Percentiles rank a stretch among this genome's conserved stretches.
Evolutionary conservation across 2,797 vertebrate species (phyloP).

Genomic region (Sebastes kiyomatsui): DNA sequence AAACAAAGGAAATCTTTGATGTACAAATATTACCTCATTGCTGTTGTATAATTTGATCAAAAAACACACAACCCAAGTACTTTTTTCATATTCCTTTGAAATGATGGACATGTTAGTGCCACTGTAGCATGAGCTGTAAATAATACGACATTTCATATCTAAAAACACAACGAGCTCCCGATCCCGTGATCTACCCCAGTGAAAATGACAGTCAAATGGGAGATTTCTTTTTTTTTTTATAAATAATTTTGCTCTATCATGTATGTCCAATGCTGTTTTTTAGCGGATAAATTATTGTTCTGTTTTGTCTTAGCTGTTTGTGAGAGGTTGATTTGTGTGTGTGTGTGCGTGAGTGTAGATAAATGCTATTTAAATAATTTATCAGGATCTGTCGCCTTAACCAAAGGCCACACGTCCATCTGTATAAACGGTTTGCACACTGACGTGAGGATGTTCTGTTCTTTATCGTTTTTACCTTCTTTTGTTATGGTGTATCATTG

Average conservation of each 20-base stretch:
- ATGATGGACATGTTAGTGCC: constrained; percentile 86
- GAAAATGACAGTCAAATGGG: constrained; percentile 81
- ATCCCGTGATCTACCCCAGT: constrained; percentile 61
- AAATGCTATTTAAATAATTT: constrained; percentile 99
- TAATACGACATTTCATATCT: constrained; percentile 85
- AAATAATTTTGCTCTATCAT: constrained; percentile 80
- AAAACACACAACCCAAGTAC: constrained; percentile 66
- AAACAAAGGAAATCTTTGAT: constrained; percentile 83
- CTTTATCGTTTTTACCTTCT: constrained; percentile 85
- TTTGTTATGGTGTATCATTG: constrained; percentile 73
- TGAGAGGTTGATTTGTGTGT: constrained; percentile 52
- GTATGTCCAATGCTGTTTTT: constrained; percentile 89
- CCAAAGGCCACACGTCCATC: constrained; percentile 88
- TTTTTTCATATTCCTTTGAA: constrained; percentile 83
- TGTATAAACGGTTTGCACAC: constrained; percentile 99
- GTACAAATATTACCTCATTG: constrained; percentile 99
- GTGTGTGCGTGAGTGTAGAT: constrained; percentile 86
- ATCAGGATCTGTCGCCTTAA: constrained; percentile 93
- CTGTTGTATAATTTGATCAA: constrained; percentile 90
- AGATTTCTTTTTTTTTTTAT: constrained; percentile 63
- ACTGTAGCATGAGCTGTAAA: constrained; percentile 97
- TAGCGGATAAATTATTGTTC: constrained; percentile 95
- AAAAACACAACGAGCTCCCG: constrained; percentile 66
- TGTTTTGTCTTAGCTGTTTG: constrained; percentile 84
- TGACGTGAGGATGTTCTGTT: constrained; percentile 93